Evolutionary conservation across 2,888 invertebrate species (phyloP).

Genomic region (Stratiomys singularior): DNA sequence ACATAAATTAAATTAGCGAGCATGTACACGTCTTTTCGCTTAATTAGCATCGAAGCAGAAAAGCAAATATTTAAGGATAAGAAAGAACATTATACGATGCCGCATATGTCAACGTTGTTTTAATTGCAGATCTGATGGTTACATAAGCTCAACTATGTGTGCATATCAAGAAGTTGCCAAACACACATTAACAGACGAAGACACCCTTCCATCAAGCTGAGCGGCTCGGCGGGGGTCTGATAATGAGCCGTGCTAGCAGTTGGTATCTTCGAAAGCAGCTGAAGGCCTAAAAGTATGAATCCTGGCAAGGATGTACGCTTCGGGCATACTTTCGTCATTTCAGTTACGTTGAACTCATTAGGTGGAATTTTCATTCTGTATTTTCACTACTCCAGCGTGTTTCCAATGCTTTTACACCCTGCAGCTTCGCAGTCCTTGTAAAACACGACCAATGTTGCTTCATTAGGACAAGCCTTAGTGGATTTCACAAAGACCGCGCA

Average conservation of each 20-base stretch:
- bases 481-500: neutral
- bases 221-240: neutral
- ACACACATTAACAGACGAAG: neutral
- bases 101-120: too few relatives aligned
- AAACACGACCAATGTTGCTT: constrained; percentile 5
- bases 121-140: too few relatives aligned
- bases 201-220: neutral
- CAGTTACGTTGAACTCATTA: constrained; percentile 8
- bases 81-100: too few relatives aligned
- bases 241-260: neutral
- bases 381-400: neutral
- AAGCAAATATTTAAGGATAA: too few relatives aligned
- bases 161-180: neutral
- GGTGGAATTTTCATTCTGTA: neutral
- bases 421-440: neutral
- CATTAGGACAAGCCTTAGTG: neutral
- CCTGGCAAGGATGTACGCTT: neutral
- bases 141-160: neutral
- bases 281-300: neutral
- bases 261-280: neutral
- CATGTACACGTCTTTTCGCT: too few relatives aligned
- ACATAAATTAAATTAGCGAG: too few relatives aligned
- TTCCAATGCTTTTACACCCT: neutral
- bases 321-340: neutral
- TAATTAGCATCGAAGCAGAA: too few relatives aligned